phyloP scores from a whole-genome alignment of 23 tunicate species.

The Ciona savignyi region DNA sequence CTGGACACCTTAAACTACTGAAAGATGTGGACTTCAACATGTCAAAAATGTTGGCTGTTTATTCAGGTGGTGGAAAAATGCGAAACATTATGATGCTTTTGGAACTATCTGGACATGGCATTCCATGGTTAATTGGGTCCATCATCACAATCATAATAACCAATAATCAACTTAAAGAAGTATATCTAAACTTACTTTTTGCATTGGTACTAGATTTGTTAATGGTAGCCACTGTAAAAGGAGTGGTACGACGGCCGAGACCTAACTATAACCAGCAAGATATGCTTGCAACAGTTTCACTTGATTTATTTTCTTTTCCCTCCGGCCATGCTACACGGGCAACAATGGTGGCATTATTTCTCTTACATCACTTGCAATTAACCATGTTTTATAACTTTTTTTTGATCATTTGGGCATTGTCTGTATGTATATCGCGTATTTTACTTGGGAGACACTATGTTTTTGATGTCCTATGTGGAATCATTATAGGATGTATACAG shows the following conservation, averaged over 20 bases:
- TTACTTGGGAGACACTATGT: slow-evolving; percentile 62
- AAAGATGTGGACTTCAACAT: no score
- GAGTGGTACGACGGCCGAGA: slow-evolving; percentile 27
- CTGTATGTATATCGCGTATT: slow-evolving; percentile 55
- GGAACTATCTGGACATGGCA: slow-evolving; percentile 69
- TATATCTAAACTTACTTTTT: slow-evolving; percentile 44
- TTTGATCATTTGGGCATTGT: slow-evolving; percentile 32
- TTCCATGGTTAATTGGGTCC: slow-evolving; percentile 41
- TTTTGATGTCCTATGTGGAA: slow-evolving; percentile 60
- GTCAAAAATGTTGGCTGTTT: slow-evolving; percentile 51
- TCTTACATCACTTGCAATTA: slow-evolving; percentile 30
- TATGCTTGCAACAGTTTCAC: slow-evolving; percentile 63
- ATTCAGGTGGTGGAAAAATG: slow-evolving; percentile 16
- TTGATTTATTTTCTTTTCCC: slow-evolving; percentile 66
- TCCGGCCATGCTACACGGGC: slow-evolving; percentile 82
- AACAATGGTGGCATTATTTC: slow-evolving; percentile 27
- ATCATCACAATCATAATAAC: slow-evolving; percentile 10
- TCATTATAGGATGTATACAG: slow-evolving; percentile 54
- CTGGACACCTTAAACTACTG: no score
- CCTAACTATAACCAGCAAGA: slow-evolving; percentile 65
- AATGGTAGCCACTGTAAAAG: slow-evolving; percentile 29
- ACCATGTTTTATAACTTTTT: slow-evolving; percentile 4
- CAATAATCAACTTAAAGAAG: slow-evolving; percentile 32
- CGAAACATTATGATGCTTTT: slow-evolving; percentile 53
- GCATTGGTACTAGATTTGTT: slow-evolving; percentile 40